phyloP scores from a whole-genome alignment of 2,888 invertebrate species.

The Caenorhabditis drosophilae region DNA sequence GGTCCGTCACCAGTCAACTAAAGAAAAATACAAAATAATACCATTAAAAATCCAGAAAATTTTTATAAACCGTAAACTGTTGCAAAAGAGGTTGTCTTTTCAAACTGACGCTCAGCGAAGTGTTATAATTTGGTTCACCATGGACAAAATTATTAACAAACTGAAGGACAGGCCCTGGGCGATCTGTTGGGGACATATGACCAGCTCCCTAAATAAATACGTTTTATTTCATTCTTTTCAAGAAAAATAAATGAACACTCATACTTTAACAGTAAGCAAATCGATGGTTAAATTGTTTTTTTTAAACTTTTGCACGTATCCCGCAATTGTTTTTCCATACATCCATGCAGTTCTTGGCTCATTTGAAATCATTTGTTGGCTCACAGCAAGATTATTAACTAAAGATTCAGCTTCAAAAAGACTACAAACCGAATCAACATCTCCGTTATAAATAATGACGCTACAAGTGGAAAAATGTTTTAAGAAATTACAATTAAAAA shows the following conservation, averaged over 20 bases:
- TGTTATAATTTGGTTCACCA: constrained; percentile 46
- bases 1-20: too few relatives aligned
- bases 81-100: constrained; percentile 49
- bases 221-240: neutral
- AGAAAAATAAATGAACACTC: neutral
- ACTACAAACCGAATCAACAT: constrained; percentile 53
- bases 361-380: constrained; percentile 19
- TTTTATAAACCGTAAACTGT: constrained; percentile 37
- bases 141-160: constrained; percentile 76
- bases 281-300: constrained; percentile 41
- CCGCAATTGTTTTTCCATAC: constrained; percentile 45
- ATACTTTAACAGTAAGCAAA: constrained; percentile 53
- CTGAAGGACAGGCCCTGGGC: constrained; percentile 80
- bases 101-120: constrained; percentile 38
- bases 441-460: constrained; percentile 58
- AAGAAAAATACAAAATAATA: too few relatives aligned
- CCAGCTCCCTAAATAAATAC: constrained; percentile 75
- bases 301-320: constrained; percentile 50
- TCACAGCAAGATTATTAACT: constrained; percentile 43
- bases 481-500: neutral
- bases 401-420: constrained; percentile 55
- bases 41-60: too few relatives aligned
- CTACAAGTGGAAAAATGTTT: too few relatives aligned
- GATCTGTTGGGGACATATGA: constrained; percentile 82
- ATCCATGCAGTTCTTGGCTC: constrained; percentile 38